Base-by-base conservation (phyloP, 2,797 vertebrate genomes). In the Bradypodion pumilum region DNA sequence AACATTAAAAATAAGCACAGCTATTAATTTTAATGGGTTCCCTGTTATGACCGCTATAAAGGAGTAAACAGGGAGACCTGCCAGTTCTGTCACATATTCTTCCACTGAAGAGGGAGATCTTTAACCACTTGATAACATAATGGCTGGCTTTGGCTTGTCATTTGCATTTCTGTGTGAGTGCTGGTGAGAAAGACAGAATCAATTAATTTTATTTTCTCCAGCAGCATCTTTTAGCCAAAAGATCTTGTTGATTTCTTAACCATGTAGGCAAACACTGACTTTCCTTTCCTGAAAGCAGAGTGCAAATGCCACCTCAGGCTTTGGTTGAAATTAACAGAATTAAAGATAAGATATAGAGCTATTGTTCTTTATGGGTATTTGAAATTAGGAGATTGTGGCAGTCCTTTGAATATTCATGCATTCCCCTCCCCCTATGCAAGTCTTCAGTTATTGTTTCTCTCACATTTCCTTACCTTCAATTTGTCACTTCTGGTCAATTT, bases 11-110 rank as follows among this genome's bases (percentile, higher is more conserved):
- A 92, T 94, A 94, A 93, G 90, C 87, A 91, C 2, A 12, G 91
- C 93, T 93, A 93, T 94, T 94, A 93, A 94, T 94, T 81, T 94
- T 94, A 94, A 94, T 93, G 91, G 89, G 80, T 40, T 94, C 82
- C 91, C 93, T 68, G 2, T 93, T 93, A 93, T 89, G 92, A 86
- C 92, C 91, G 37, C 84, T 90, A 86, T 94, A 93, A 93, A 94
- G 87, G 93, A 94, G 93, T 93, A 94, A 93, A 92, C 91, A 94
- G 91, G 90, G 74, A 93, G 21, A 84, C 89, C 83, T 91, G 91
- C 92, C 92, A 93, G 90, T 77, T 87, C 89, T 89, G 86, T 87
- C n/a, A 15, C 76, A 81, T 82, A 19, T 88, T 89, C 82, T 79
- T 91, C 69, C 86, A 91, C 83, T 0, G 32, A 92, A 86, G 7